These are phyloP conservation scores for Triplophysa yarkandensis DNA, from an alignment of 2,797 vertebrate species.

Conservation along the genomic window DNA sequence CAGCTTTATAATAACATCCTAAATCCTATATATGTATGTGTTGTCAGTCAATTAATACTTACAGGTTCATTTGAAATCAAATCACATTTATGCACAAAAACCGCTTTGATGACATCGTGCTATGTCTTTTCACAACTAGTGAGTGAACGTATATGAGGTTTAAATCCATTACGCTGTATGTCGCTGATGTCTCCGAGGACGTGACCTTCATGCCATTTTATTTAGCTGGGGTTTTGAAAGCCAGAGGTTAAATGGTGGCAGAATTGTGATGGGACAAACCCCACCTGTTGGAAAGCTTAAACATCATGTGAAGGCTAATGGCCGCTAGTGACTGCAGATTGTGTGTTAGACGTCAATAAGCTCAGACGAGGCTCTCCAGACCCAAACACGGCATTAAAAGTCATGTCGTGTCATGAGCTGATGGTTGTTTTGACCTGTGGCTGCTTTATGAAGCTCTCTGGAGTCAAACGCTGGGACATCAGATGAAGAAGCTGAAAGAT, in stretches of 20 bases:
- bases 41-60: background rate
- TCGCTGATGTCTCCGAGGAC: conserved; percentile 2
- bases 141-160: background rate
- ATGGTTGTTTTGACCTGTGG: conserved; percentile 53
- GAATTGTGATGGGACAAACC: conserved; percentile 29
- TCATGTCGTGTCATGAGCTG: conserved; percentile 37
- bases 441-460: conserved; percentile 1
- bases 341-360: conserved; percentile 31
- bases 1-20: too few relatives aligned
- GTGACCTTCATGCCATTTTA: conserved; percentile 9
- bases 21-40: too few relatives aligned
- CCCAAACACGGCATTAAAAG: conserved; percentile 40
- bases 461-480: conserved; percentile 34
- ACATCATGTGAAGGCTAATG: conserved; percentile 31
- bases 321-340: conserved; percentile 22
- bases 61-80: background rate
- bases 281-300: conserved; percentile 44
- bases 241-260: conserved; percentile 48
- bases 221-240: conserved; percentile 16
- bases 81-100: too few relatives aligned
- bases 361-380: conserved; percentile 32
- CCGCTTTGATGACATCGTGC: too few relatives aligned
- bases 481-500: conserved; percentile 41
- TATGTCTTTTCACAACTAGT: too few relatives aligned
- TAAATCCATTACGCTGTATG: background rate